phyloP scores from a whole-genome alignment of 1,140 invertebrate genomes.

The Colletes latitarsis region DNA sequence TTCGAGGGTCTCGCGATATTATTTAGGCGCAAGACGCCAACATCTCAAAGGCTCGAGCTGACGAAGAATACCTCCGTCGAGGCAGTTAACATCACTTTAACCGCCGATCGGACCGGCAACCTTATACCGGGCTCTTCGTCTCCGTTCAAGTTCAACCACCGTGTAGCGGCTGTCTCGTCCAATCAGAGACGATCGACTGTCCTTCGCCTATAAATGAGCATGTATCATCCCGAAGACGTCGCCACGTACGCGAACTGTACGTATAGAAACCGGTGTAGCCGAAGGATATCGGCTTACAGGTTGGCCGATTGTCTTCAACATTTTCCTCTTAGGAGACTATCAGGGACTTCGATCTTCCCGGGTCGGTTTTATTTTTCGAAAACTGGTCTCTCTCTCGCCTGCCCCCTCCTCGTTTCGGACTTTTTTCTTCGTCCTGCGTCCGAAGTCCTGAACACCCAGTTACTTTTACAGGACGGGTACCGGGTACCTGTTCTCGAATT shows the following conservation, averaged over 20 bases:
- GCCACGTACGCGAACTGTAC: not conserved
- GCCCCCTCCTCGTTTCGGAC: not conserved
- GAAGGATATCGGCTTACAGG: slow-evolving; percentile 64
- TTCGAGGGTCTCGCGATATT: not conserved
- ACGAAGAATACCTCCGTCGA: slow-evolving; percentile 57
- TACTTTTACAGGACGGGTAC: not conserved
- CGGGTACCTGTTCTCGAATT: not conserved
- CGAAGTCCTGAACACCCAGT: not conserved
- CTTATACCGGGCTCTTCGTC: slow-evolving; percentile 50
- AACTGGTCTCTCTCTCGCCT: slow-evolving; percentile 2
- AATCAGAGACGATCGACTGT: slow-evolving; percentile 54
- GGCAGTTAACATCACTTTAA: slow-evolving; percentile 65
- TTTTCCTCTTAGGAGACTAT: slow-evolving; percentile 49
- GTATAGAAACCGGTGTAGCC: slow-evolving; percentile 20
- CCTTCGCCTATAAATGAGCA: slow-evolving; percentile 22
- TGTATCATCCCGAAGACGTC: slow-evolving; percentile 38
- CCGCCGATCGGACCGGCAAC: slow-evolving; percentile 58
- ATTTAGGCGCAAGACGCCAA: not conserved
- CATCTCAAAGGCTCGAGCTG: not conserved
- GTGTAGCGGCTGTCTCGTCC: slow-evolving; percentile 61
- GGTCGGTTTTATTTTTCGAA: not conserved
- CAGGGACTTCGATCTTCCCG: slow-evolving; percentile 33
- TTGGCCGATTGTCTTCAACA: slow-evolving; percentile 57
- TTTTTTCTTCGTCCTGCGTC: not conserved
- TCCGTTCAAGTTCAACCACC: slow-evolving; percentile 63